phyloP scores from a whole-genome alignment of 2,797 vertebrate genomes.

The Balearica regulorum region DNA sequence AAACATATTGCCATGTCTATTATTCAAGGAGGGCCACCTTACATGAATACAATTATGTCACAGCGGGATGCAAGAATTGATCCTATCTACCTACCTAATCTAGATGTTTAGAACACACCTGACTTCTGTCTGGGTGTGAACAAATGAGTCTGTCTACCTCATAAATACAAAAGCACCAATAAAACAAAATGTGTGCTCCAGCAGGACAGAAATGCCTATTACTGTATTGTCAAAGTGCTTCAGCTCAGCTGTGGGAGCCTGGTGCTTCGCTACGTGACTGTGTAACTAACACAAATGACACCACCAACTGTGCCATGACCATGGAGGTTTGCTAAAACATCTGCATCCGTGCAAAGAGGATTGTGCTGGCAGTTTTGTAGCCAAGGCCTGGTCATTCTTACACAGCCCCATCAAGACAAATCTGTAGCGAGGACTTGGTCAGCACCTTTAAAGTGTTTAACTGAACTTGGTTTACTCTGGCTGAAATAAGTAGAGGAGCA shows the following conservation, averaged over 20 bases:
- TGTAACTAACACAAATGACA: background rate
- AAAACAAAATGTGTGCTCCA: background rate
- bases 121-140: background rate
- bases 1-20: background rate
- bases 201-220: background rate
- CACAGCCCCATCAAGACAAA: background rate
- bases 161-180: background rate
- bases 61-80: background rate
- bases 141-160: background rate
- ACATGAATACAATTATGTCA: background rate
- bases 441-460: background rate
- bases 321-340: background rate
- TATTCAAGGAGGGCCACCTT: background rate
- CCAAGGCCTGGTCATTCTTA: background rate
- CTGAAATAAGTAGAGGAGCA: background rate
- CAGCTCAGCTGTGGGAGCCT: background rate
- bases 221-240: background rate
- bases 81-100: background rate
- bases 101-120: background rate
- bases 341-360: background rate
- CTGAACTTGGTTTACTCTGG: background rate
- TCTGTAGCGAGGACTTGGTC: background rate
- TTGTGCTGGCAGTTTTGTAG: background rate
- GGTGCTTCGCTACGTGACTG: background rate
- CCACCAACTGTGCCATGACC: background rate